Evolutionary conservation across 2,888 invertebrate species (phyloP).

Genomic region (Ptychoptera contaminata): DNA sequence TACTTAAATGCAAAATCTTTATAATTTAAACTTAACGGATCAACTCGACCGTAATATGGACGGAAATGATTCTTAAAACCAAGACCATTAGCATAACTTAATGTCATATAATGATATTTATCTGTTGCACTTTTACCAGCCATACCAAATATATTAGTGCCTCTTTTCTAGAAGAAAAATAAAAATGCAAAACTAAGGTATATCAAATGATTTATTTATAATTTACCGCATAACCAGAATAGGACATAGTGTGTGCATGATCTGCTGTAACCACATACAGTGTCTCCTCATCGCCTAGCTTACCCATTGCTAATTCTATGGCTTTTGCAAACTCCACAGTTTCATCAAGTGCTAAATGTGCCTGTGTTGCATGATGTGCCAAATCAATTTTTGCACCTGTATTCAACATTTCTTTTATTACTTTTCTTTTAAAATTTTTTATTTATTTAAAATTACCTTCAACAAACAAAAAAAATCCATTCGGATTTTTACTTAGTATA

Average conservation of each 20-base stretch:
- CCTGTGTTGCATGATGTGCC: constrained; percentile 24
- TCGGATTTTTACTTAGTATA: constrained; percentile 39
- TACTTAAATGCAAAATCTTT: constrained; percentile 23
- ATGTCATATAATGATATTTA: constrained; percentile 47
- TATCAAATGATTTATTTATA: neutral
- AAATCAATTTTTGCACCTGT: constrained; percentile 29
- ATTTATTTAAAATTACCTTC: constrained; percentile 32
- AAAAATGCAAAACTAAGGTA: neutral
- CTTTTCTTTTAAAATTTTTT: neutral
- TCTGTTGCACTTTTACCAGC: constrained; percentile 27
- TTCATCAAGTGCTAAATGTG: constrained; percentile 26
- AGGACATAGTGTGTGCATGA: constrained; percentile 62
- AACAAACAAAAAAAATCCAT: constrained; percentile 66
- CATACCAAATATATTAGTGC: constrained; percentile 19
- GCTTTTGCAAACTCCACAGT: constrained; percentile 57
- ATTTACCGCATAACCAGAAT: constrained; percentile 42
- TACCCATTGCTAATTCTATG: constrained; percentile 40
- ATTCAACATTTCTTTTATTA: too few species aligned
- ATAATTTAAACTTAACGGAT: constrained; percentile 19
- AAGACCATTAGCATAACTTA: constrained; percentile 63
- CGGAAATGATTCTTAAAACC: constrained; percentile 29
- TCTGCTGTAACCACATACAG: constrained; percentile 71
- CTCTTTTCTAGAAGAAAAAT: constrained; percentile 13
- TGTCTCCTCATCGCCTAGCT: constrained; percentile 51
- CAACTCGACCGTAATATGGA: constrained; percentile 15